These are phyloP conservation scores for Podiceps cristatus DNA, from an alignment of 2,113 vertebrate species.

Conservation along the genomic window DNA sequence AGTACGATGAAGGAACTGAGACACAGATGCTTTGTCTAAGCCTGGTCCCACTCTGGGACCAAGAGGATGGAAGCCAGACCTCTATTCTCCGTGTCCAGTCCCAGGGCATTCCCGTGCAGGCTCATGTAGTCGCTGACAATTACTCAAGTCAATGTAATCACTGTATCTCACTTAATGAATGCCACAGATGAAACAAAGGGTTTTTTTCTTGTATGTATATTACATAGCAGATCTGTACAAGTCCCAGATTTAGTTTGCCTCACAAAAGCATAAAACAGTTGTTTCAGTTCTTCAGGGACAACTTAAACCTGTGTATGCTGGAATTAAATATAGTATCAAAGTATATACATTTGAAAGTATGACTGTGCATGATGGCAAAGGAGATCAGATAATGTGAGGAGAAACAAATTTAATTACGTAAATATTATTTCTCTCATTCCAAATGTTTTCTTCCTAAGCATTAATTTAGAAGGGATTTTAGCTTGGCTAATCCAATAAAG, in stretches of 20 bases:
- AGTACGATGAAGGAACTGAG: neutral
- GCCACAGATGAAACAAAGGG: neutral
- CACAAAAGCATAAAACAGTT: neutral
- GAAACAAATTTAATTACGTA: neutral
- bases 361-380: neutral
- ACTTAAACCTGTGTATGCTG: neutral
- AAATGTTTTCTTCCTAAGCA: slow-evolving; percentile 23
- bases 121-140: neutral
- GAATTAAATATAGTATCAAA: neutral
- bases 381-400: slow-evolving; percentile 1
- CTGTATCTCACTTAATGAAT: neutral
- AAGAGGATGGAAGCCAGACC: neutral
- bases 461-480: slow-evolving; percentile 37
- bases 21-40: neutral
- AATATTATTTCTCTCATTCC: neutral
- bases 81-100: neutral
- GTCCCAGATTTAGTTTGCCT: neutral
- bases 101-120: neutral
- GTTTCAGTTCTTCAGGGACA: neutral
- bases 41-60: neutral
- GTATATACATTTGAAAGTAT: neutral
- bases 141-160: neutral
- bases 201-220: neutral
- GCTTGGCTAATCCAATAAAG: slow-evolving; percentile 40
- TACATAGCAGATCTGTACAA: neutral